Evolutionary conservation across 2,797 vertebrate genomes (phyloP), one percentile per base, ranked within the genome.

Genomic region (Alca torda): DNA sequence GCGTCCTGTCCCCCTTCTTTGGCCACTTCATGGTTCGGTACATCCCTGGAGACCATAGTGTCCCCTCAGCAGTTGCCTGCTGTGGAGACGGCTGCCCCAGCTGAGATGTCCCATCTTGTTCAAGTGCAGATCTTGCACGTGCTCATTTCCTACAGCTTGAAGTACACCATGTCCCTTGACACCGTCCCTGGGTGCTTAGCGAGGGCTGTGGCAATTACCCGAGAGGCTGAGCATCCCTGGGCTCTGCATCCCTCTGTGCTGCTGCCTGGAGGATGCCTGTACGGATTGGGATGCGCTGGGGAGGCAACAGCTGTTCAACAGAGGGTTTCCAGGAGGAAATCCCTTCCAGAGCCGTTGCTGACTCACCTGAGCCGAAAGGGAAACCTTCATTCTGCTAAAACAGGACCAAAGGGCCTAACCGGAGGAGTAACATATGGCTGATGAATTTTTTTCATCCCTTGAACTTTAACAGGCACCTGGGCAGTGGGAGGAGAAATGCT

Each of bases 251-350:
- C 37, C 20, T 4, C 14, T 28, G 6, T 31, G n/a, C 16, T 48
- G 11, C 30, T 33, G 7, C 8, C 21, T 37, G 23, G 41, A 26
- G 13, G 41, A 35, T 30, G 48, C 37, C 54, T 74, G 48, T 15
- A 17, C 17, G 33, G 41, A 8, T 84, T 0, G 0, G 50, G 48
- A 41, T 60, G 35, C 0, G 0, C 35, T 50, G 35, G 33, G 23
- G 41, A 43, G 20, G 13, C 50, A 67, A 13, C 0, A 1, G 43
- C 4, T 31, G 20, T 56, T 88, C 35, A 21, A 41, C 30, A 2
- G 8, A 84, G 53, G 7, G 5, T 35, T 50, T 67, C 23, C 53
- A 51, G 35, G 28, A 68, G 48, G 25, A 79, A 84, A 39, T 89
- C 11, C 53, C 30, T 78, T 51, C 48, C n/a, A 37, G 31, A 43